Conservation (phyloP, 2,888 invertebrate species). For the Blera fallax region DNA sequence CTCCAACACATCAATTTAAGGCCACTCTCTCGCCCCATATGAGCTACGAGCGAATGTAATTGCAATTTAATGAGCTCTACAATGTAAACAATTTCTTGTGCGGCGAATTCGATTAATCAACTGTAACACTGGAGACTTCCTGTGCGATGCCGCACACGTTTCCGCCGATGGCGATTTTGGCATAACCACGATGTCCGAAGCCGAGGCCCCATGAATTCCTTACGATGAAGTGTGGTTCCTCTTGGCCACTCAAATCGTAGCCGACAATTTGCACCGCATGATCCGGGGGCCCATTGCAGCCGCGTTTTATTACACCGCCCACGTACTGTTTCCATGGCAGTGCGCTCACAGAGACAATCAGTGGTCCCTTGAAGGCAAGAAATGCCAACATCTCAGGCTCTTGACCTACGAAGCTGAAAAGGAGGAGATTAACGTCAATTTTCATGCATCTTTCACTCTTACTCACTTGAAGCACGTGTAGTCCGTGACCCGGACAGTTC, state of each 20-base stretch:
- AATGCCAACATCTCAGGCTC: slow-evolving; percentile 75
- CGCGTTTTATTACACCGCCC: slow-evolving; percentile 91
- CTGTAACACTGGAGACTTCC: slow-evolving; percentile 84
- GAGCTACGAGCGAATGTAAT: slow-evolving; percentile 6
- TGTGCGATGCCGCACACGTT: slow-evolving; percentile 91
- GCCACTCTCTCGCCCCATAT: neutral
- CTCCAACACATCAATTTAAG: neutral
- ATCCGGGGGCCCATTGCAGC: slow-evolving; percentile 87
- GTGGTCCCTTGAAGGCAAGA: slow-evolving; percentile 88
- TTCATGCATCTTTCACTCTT: neutral
- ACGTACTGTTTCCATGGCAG: slow-evolving; percentile 93
- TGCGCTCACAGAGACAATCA: slow-evolving; percentile 91
- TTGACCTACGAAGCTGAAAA: slow-evolving; percentile 65
- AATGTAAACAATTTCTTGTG: slow-evolving; percentile 18
- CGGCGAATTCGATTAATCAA: slow-evolving; percentile 49
- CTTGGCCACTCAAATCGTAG: slow-evolving; percentile 86
- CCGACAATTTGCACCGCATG: slow-evolving; percentile 93
- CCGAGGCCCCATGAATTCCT: slow-evolving; percentile 92
- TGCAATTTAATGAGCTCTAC: slow-evolving; percentile 42
- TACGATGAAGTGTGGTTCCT: slow-evolving; percentile 90
- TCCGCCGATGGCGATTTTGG: slow-evolving; percentile 88
- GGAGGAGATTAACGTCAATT: slow-evolving; percentile 14
- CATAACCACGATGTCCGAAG: slow-evolving; percentile 89
- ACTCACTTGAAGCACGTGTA: slow-evolving; percentile 69
- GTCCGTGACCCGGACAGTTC: slow-evolving; percentile 44